A percentile compares a stretch with the other conserved stretches of the same genome.
phyloP scores from a whole-genome alignment of 35 echinoderm and acorn worm species.

The Heliocidaris tuberculata region DNA sequence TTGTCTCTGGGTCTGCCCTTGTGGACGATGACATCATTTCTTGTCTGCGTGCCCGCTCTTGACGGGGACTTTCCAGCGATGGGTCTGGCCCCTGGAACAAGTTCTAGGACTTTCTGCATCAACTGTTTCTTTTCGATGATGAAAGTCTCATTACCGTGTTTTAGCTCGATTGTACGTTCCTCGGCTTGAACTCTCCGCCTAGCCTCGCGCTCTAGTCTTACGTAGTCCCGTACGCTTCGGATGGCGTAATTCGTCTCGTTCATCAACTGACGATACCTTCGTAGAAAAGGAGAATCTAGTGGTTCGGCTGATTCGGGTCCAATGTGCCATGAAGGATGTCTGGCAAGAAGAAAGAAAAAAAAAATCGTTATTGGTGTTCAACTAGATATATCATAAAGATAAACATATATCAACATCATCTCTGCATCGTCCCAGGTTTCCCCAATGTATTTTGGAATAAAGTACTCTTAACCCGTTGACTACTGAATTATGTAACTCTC shows the following conservation, averaged over 20 bases:
- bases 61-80: background rate
- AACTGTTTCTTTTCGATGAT: slow-evolving; percentile 4
- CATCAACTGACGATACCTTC: slow-evolving; percentile 18
- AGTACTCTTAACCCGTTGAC: too few species aligned
- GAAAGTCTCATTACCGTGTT: slow-evolving; percentile 21
- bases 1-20: background rate
- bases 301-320: background rate
- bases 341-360: background rate
- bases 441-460: too few species aligned
- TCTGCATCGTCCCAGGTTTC: too few species aligned
- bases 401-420: too few species aligned
- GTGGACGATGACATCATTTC: background rate
- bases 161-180: slow-evolving; percentile 5
- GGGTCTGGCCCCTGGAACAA: background rate
- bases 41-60: background rate
- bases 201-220: slow-evolving; percentile 16
- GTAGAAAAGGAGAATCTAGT: slow-evolving; percentile 30
- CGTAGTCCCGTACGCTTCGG: slow-evolving; percentile 30
- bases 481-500: too few species aligned
- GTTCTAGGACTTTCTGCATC: slow-evolving; percentile 43
- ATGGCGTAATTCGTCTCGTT: slow-evolving; percentile 30
- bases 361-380: background rate
- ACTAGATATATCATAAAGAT: too few species aligned
- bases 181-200: background rate
- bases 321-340: slow-evolving; percentile 18